Evolutionary conservation across 2,888 invertebrate species (phyloP), one percentile per base, ranked within the genome.

Genomic region (Muscina levida): DNA sequence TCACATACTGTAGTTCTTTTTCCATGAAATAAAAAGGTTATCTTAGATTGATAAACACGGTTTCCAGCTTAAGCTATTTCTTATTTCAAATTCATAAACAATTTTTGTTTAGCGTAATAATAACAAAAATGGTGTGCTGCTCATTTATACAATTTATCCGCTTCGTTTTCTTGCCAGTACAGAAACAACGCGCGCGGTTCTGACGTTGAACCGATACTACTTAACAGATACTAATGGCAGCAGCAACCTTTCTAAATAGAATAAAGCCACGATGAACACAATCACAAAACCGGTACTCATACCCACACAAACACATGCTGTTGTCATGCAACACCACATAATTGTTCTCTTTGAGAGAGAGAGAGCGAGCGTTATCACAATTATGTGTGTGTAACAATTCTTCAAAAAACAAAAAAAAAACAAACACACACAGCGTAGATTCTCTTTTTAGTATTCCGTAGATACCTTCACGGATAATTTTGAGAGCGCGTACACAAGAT

Each of bases 191-290:
- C 87, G 87, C 84, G 87, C 87, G 87, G 85, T 84, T 84, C 86
- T 85, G 85, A 88, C 85, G 89, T 87, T 89, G 86, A 90, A 89
- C 90, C 91, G 89, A 90, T 88, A 89, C 90, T 90, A 85, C 83
- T 72, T 78, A 82, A 78, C 76, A 82, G 87, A 87, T 84, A 89
- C 87, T 88, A 87, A 83, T 84, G 82, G 85, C 83, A 82, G 72
- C 80, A 78, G 77, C 83, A 74, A 85, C 85, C 86, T 88, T 88
- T 88, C 89, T 88, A 87, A 86, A 87, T 87, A 88, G 88, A 89
- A 88, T 87, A 84, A n/a, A 84, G 83, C 83, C 48, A n/a, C n/a
- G n/a, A n/a, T n/a, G n/a, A n/a, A n/a, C n/a, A n/a, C 68, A 59
- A 24, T 74, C 37, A 66, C 71, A 80, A 62, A 66, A 77, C 74